Percentiles rank a stretch among this genome's conserved stretches.
These are phyloP conservation scores for Drosophila erecta DNA, from an alignment of 1,140 invertebrate genomes.

Conservation along the genomic window DNA sequence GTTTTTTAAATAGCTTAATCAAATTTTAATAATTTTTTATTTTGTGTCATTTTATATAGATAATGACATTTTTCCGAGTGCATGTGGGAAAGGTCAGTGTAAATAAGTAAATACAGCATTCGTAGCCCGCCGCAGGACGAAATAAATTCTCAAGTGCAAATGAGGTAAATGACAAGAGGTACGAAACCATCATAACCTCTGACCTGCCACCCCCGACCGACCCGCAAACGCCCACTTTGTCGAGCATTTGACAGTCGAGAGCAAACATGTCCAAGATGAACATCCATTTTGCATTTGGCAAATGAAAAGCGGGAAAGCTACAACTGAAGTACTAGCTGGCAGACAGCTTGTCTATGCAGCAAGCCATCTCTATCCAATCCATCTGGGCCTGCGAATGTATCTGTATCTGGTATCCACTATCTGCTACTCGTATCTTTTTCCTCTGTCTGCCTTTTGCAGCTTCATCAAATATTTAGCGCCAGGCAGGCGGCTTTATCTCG, in stretches of 20 bases:
- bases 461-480: constrained; percentile 81
- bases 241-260: constrained; percentile 23
- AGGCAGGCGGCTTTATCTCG: constrained; percentile 43
- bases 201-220: not conserved
- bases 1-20: too few species aligned
- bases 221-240: constrained; percentile 7
- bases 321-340: constrained; percentile 28
- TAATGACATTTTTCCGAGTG: not conserved
- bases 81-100: constrained; percentile 45
- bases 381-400: constrained; percentile 9
- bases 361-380: constrained; percentile 14
- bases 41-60: not conserved
- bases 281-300: constrained; percentile 67
- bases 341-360: constrained; percentile 50
- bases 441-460: constrained; percentile 53
- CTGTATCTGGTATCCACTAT: constrained; percentile 31
- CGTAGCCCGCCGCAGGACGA: constrained; percentile 30
- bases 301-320: constrained; percentile 70
- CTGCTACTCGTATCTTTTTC: constrained; percentile 31
- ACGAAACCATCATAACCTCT: constrained; percentile 22
- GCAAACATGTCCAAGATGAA: constrained; percentile 41
- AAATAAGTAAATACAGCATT: constrained; percentile 52
- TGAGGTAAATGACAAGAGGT: constrained; percentile 62
- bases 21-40: not conserved
- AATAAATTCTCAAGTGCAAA: constrained; percentile 69